Evolutionary conservation across 2,888 invertebrate genomes (phyloP).

Genomic region (Eupithecia subfuscata): DNA sequence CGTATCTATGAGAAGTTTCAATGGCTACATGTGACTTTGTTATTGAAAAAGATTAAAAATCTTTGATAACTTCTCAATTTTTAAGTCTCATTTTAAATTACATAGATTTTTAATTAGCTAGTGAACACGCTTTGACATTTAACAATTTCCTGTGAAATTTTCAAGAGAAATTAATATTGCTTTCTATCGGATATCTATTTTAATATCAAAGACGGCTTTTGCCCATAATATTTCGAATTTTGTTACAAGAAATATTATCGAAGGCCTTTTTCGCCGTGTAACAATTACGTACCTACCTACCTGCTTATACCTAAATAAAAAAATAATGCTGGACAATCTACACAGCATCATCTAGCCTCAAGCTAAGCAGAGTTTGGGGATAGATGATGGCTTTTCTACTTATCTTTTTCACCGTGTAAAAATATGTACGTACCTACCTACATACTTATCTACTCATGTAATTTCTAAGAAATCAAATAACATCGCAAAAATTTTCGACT

Average conservation of each 20-base stretch:
- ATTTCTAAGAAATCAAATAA: no score
- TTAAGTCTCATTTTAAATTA: no score
- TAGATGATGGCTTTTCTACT: no score
- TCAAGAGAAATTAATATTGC: not conserved
- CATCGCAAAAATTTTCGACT: no score
- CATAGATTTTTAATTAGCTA: no score
- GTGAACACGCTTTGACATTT: not conserved
- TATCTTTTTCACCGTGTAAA: no score
- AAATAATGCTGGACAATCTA: no score
- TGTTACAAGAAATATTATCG: not conserved
- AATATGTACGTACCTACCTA: no score
- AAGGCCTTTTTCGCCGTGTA: not conserved
- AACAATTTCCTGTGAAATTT: not conserved
- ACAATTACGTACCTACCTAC: no score
- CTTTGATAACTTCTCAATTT: not conserved
- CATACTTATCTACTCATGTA: not conserved
- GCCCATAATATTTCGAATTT: not conserved
- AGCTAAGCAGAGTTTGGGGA: no score
- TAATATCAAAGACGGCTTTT: not conserved
- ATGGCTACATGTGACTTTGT: not conserved
- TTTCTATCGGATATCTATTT: not conserved
- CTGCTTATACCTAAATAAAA: not conserved
- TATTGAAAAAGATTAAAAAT: slow-evolving; percentile 2
- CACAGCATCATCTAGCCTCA: no score
- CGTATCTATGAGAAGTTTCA: not conserved